Base-by-base conservation (phyloP, 2,113 vertebrate genomes). In the Caracal caracal region DNA sequence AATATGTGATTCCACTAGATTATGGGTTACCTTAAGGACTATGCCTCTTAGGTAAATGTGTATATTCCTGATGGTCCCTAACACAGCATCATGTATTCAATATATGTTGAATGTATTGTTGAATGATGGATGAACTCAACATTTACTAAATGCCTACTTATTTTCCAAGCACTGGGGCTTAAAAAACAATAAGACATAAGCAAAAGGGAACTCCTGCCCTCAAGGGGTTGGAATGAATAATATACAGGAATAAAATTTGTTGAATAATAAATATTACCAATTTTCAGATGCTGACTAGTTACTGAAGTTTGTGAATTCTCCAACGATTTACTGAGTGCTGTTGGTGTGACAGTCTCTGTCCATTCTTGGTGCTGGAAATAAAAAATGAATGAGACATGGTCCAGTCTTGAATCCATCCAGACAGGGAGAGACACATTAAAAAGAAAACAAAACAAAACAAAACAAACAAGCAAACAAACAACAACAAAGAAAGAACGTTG, bases 141-240 rank as follows among this genome's bases (percentile, higher is more conserved):
- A 47, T 76, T 82, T 83, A 93, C 85, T 85, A 94, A 96, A 51
- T 37, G 49, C 76, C 15, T 40, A 43, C 63, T 82, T 76, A 63
- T 94, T 76, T 95, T 61, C 71, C 15, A 84, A 84, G 30, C 37
- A 71, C 10, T 59, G 6, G 24, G 24, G 49, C 66, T 95, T 92
- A 56, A 90, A 89, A 92, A 88, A 56, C 20, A 85, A 43, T 26
- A 70, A 80, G 80, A 92, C 1, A 7, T 37, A 93, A 68, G 16
- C 28, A 82, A 56, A 95, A 92, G 16, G 28, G 53, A 78, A 33
- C 22, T 56, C 92, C 65, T 81, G 22, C n/a, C 20, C 22, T 84
- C 49, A 83, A 65, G 4, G 26, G 20, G 28, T 59, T 89, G 33
- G 24, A 28, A 90, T 92, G 30, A 81, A 40, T 68, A 95, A 53